These are phyloP conservation scores for Lithophane leautieri DNA, from an alignment of 2,888 invertebrate species.

Conservation along the genomic window DNA sequence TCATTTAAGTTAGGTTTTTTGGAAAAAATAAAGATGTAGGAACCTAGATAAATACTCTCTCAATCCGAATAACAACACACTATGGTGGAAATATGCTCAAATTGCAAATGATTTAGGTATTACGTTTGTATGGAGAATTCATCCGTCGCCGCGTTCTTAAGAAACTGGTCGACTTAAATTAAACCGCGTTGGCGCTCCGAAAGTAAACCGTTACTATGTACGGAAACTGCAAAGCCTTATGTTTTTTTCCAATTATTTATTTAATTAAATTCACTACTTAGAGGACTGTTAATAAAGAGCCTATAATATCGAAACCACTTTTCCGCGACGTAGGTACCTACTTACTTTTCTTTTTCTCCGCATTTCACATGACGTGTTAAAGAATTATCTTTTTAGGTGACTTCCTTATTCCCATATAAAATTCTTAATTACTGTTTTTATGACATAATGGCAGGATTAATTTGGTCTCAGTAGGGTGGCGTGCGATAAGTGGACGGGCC, in stretches of 20 bases:
- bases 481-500: conserved; percentile 77
- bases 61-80: no score
- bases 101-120: no score
- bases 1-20: no score
- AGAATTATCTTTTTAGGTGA: background rate
- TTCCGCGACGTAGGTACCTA: background rate
- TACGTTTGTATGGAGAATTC: no score
- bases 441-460: conserved; percentile 68
- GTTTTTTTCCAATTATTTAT: conserved; percentile 36
- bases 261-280: conserved; percentile 37
- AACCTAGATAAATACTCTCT: no score
- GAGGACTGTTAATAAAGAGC: conserved; percentile 5
- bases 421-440: conserved; percentile 64
- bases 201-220: conserved; percentile 32
- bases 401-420: conserved; percentile 17
- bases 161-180: conserved; percentile 48
- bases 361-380: background rate
- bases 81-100: no score
- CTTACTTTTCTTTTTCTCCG: background rate
- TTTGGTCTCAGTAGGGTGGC: conserved; percentile 69
- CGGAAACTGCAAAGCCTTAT: conserved; percentile 31
- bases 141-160: no score
- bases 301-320: background rate
- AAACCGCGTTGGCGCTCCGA: conserved; percentile 28
- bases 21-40: no score